Evolutionary conservation across 2,113 vertebrate species (phyloP).

Genomic region (Campylorhamphus procurvoides): DNA sequence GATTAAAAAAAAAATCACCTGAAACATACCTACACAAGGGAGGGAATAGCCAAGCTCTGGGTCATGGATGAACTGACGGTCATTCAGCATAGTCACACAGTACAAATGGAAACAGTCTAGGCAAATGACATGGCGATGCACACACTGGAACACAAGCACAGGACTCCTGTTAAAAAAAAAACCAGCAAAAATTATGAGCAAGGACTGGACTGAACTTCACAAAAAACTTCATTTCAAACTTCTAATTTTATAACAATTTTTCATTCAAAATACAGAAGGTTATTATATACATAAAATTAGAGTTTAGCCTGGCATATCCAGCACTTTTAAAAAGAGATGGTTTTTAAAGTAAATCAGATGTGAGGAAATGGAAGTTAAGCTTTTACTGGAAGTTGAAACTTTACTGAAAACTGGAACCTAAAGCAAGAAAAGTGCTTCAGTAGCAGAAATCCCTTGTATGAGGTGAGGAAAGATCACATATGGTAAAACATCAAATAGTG

Average conservation of each 20-base stretch:
- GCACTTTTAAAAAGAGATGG: not conserved
- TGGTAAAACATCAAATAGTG: not conserved
- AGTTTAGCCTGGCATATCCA: not conserved
- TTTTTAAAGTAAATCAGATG: not conserved
- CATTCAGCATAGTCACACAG: constrained; percentile 86
- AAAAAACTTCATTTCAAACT: not conserved
- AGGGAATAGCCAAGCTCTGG: constrained; percentile 86
- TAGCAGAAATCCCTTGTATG: not conserved
- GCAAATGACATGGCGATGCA: constrained; percentile 88
- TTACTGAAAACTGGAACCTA: not conserved
- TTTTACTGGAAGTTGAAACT: not conserved
- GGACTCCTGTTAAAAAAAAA: constrained; percentile 75
- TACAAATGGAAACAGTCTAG: constrained; percentile 90
- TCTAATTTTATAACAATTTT: not conserved
- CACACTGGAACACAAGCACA: constrained; percentile 88
- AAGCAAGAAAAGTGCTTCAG: not conserved
- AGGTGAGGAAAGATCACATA: not conserved
- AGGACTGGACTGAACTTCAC: not conserved
- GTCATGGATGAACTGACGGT: constrained; percentile 84
- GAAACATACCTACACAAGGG: constrained; percentile 84
- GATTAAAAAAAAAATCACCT: no score
- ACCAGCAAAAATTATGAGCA: not conserved
- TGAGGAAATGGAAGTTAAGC: not conserved
- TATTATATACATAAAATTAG: fast-evolving
- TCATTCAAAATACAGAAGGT: not conserved